phyloP scores from a whole-genome alignment of 2,797 vertebrate genomes.

The Sardinella longiceps region DNA sequence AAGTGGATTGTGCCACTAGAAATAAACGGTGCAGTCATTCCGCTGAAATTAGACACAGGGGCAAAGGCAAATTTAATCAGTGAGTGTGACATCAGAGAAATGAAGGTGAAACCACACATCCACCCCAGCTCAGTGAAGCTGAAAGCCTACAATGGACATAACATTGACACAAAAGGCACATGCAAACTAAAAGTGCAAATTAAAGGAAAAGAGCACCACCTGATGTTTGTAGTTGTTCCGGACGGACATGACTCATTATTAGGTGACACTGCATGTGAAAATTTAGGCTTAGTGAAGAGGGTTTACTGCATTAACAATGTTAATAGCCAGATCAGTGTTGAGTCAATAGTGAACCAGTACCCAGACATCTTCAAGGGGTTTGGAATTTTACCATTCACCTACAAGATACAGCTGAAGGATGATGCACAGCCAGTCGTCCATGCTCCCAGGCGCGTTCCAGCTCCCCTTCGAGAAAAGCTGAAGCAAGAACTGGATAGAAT shows the following conservation, averaged over 20 bases:
- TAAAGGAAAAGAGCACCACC: conserved; percentile 25
- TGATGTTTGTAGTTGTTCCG: conserved; percentile 35
- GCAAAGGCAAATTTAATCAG: conserved; percentile 42
- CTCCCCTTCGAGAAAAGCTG: neutral
- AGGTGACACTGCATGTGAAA: conserved; percentile 40
- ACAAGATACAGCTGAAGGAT: conserved; percentile 41
- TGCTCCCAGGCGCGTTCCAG: conserved; percentile 4
- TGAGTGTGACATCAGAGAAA: conserved; percentile 31
- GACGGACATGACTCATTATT: conserved; percentile 41
- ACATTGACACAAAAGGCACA: conserved; percentile 25
- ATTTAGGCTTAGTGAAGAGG: conserved; percentile 38
- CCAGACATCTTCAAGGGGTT: conserved; percentile 43
- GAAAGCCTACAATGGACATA: conserved; percentile 48
- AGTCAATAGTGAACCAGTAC: neutral
- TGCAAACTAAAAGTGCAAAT: conserved; percentile 13
- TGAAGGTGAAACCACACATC: conserved; percentile 46
- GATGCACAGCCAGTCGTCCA: conserved; percentile 34
- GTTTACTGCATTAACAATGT: conserved; percentile 29
- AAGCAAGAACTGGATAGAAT: neutral
- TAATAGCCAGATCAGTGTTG: conserved; percentile 10
- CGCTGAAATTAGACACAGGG: conserved; percentile 25
- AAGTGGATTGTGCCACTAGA: conserved; percentile 35
- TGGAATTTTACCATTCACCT: conserved; percentile 35
- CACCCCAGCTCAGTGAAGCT: conserved; percentile 4
- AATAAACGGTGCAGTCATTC: conserved; percentile 32